A percentile compares a stretch with the other conserved stretches of the same genome.
These are phyloP conservation scores for Lasioglossum oenotherae DNA, from an alignment of 2,888 invertebrate species.

Conservation along the genomic window DNA sequence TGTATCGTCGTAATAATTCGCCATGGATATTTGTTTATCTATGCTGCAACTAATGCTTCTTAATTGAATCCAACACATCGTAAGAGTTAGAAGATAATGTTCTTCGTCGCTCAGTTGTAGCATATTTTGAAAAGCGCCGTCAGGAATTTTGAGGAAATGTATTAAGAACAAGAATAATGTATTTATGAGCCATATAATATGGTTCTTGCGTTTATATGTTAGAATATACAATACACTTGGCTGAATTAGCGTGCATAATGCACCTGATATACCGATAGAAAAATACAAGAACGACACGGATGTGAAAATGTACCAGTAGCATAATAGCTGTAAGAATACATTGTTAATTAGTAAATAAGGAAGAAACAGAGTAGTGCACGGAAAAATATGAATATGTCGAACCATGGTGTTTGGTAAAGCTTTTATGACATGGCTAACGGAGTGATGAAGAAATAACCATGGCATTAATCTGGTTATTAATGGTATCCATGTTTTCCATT, in stretches of 20 bases:
- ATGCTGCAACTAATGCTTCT: constrained; percentile 91
- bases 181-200: constrained; percentile 86
- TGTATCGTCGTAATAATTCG: background rate
- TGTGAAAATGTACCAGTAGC: constrained; percentile 86
- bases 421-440: constrained; percentile 85
- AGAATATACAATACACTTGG: constrained; percentile 86
- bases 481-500: constrained; percentile 89
- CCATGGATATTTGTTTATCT: constrained; percentile 81
- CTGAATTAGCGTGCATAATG: constrained; percentile 85
- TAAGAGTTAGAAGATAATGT: constrained; percentile 86
- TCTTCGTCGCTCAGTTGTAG: constrained; percentile 85
- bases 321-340: constrained; percentile 83
- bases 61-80: constrained; percentile 90
- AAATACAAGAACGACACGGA: constrained; percentile 85
- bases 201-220: constrained; percentile 85
- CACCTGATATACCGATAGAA: constrained; percentile 85
- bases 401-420: constrained; percentile 72
- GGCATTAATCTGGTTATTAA: constrained; percentile 85
- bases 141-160: constrained; percentile 85
- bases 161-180: constrained; percentile 85
- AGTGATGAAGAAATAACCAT: constrained; percentile 86
- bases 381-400: constrained; percentile 40
- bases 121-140: constrained; percentile 85
- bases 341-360: constrained; percentile 18
- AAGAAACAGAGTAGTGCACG: constrained; percentile 17